Evolutionary conservation across 2,888 invertebrate species (phyloP).

Genomic region (Ischnus inquisitorius): DNA sequence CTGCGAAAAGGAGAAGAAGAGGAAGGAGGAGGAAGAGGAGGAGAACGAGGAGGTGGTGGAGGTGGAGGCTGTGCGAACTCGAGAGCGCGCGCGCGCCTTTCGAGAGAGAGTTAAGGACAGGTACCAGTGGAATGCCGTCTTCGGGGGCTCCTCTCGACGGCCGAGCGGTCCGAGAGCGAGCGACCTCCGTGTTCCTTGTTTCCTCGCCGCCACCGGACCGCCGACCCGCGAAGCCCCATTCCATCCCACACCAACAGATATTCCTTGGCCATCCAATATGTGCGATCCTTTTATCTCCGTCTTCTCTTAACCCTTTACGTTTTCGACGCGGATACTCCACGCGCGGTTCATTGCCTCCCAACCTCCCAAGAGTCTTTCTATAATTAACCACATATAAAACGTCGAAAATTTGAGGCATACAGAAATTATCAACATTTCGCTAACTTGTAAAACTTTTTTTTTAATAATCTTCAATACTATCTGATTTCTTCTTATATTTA

Average conservation of each 20-base stretch:
- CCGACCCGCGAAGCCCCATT: slow-evolving; percentile 60
- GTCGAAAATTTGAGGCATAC: background rate
- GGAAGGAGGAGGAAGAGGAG: slow-evolving; percentile 16
- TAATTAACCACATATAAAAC: background rate
- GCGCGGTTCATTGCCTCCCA: slow-evolving; percentile 54
- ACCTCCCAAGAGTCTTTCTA: background rate
- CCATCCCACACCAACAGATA: slow-evolving; percentile 53
- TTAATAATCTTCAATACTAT: no score
- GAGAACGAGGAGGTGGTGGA: slow-evolving; percentile 39
- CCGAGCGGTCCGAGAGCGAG: slow-evolving; percentile 66
- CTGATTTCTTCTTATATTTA: no score
- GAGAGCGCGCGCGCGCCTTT: slow-evolving; percentile 24
- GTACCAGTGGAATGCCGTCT: slow-evolving; percentile 82
- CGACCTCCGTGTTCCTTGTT: slow-evolving; percentile 76
- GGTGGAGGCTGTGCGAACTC: slow-evolving; percentile 42
- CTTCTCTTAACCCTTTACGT: slow-evolving; percentile 10
- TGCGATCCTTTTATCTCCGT: slow-evolving; percentile 42
- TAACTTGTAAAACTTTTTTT: background rate
- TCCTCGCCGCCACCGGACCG: slow-evolving; percentile 70
- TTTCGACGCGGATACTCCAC: slow-evolving; percentile 24
- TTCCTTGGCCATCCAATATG: slow-evolving; percentile 2
- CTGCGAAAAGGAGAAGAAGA: slow-evolving; percentile 71
- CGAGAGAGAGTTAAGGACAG: slow-evolving; percentile 80
- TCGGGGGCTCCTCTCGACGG: slow-evolving; percentile 68
- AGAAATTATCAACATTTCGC: background rate